Evolutionary conservation across 2,113 vertebrate species (phyloP).

Genomic region (Ageneiosus marmoratus): DNA sequence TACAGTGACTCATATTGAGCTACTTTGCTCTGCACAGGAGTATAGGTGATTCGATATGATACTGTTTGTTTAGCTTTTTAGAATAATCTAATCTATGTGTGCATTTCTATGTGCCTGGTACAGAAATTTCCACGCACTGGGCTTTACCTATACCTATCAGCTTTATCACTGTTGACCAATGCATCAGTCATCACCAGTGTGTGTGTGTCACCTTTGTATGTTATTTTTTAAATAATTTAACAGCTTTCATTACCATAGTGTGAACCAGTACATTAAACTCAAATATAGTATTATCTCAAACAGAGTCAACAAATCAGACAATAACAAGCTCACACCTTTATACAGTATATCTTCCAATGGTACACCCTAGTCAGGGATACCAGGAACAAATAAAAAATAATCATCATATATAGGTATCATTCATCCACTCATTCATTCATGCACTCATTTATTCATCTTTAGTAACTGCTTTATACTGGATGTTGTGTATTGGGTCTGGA

Average conservation of each 20-base stretch:
- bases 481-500: background rate
- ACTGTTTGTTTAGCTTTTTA: background rate
- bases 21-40: background rate
- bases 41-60: background rate
- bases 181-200: background rate
- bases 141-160: background rate
- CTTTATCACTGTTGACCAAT: conserved; percentile 3
- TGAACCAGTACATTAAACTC: background rate
- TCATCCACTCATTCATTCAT: background rate
- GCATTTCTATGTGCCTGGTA: background rate
- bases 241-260: background rate
- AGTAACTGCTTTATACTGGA: background rate
- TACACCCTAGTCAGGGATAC: background rate
- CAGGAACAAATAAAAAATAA: background rate
- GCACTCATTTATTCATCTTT: background rate
- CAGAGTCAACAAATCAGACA: background rate
- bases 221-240: background rate
- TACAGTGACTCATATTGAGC: background rate
- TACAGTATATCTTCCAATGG: background rate
- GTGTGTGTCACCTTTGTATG: background rate
- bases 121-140: background rate
- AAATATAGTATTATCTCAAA: background rate
- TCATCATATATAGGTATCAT: background rate
- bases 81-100: conserved; percentile 15
- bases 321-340: background rate